phyloP scores from a whole-genome alignment of 2,888 invertebrate genomes.

The Petrophora chlorosata region DNA sequence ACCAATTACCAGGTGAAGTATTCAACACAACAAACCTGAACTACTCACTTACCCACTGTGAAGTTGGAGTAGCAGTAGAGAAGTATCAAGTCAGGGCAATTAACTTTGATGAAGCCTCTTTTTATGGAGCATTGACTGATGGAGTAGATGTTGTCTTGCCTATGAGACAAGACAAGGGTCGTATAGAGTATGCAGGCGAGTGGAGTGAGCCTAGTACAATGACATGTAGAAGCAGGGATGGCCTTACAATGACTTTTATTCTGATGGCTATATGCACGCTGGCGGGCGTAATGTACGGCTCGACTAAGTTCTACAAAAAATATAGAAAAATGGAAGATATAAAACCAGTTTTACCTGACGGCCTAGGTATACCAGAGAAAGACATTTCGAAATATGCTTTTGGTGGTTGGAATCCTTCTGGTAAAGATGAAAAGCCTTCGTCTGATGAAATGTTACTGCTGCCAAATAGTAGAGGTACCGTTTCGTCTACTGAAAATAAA shows the following conservation, averaged over 20 bases:
- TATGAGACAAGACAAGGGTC: constrained; percentile 32
- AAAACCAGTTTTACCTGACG: constrained; percentile 87
- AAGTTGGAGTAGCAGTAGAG: constrained; percentile 59
- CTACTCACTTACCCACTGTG: constrained; percentile 56
- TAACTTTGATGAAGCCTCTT: constrained; percentile 63
- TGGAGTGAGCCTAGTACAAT: constrained; percentile 69
- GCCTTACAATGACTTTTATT: constrained; percentile 61
- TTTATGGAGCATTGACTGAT: constrained; percentile 59
- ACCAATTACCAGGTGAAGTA: constrained; percentile 46
- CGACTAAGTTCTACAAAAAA: constrained; percentile 82
- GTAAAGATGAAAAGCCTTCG: constrained; percentile 73
- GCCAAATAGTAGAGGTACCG: constrained; percentile 63
- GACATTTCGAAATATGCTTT: constrained; percentile 71
- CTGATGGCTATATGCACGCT: constrained; percentile 60
- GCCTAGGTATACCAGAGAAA: constrained; percentile 80
- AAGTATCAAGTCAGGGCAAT: constrained; percentile 72
- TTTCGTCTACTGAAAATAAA: constrained; percentile 62
- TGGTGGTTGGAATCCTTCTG: constrained; percentile 67
- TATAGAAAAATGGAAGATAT: constrained; percentile 87
- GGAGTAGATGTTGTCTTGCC: constrained; percentile 51
- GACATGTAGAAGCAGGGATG: constrained; percentile 60
- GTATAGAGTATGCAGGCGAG: constrained; percentile 56
- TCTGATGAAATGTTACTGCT: constrained; percentile 76
- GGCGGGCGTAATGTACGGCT: constrained; percentile 59
- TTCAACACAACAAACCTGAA: constrained; percentile 51